Evolutionary conservation across 2,113 vertebrate genomes (phyloP).

Genomic region (Hemiscyllium ocellatum): DNA sequence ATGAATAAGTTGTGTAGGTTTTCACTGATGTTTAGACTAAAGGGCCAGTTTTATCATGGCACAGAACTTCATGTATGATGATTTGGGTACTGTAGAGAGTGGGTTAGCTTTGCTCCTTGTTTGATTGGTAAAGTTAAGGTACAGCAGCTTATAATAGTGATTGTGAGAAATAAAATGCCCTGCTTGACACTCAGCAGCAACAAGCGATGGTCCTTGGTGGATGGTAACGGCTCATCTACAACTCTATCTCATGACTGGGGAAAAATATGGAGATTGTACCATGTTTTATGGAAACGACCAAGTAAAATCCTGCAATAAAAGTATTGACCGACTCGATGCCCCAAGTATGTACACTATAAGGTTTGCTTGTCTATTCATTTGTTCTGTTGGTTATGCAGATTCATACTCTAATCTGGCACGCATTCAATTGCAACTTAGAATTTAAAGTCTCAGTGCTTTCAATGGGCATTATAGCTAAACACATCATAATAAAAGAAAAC

Average conservation of each 20-base stretch:
- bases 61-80: not conserved
- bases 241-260: not conserved
- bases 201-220: too few species aligned
- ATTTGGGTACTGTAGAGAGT: not conserved
- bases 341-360: not conserved
- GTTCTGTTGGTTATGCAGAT: not conserved
- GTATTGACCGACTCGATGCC: not conserved
- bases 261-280: not conserved
- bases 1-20: not conserved
- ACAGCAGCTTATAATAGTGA: not conserved
- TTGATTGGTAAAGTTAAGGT: not conserved
- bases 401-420: not conserved
- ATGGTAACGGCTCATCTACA: not conserved
- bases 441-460: not conserved
- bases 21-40: not conserved
- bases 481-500: not conserved
- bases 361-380: not conserved
- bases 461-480: not conserved
- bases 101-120: not conserved
- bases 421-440: not conserved
- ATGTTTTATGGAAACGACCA: not conserved
- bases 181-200: not conserved
- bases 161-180: not conserved
- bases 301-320: not conserved
- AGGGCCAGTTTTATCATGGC: not conserved